Evolutionary conservation across 2,797 vertebrate genomes (phyloP).

Genomic region (Knipowitschia caucasica): DNA sequence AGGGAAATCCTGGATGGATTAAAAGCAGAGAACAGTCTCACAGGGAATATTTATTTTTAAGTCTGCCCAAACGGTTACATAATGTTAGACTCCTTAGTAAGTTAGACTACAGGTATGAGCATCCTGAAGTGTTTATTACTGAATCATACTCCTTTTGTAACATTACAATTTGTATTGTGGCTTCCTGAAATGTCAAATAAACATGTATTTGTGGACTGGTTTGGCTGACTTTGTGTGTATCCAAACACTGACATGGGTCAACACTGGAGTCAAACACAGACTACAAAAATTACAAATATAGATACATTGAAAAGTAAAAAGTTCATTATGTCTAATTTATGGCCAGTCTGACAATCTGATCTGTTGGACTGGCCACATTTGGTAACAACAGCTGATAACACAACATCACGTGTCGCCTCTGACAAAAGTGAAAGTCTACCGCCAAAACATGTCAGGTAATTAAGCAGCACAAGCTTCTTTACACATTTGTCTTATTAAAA

Average conservation of each 20-base stretch:
- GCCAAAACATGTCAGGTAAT: too few relatives aligned
- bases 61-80: not conserved
- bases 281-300: not conserved
- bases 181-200: not conserved
- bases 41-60: not conserved
- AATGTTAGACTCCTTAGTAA: too few relatives aligned
- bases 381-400: too few relatives aligned
- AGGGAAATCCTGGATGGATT: too few relatives aligned
- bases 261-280: not conserved
- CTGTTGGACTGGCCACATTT: too few relatives aligned
- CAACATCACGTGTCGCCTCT: too few relatives aligned
- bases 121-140: not conserved
- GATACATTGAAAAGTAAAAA: not conserved
- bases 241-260: constrained; percentile 1
- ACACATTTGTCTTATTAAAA: too few relatives aligned
- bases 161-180: not conserved
- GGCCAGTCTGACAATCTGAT: too few relatives aligned
- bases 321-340: not conserved
- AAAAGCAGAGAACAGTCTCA: not conserved
- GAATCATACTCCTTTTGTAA: not conserved
- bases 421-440: too few relatives aligned
- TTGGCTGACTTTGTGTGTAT: not conserved
- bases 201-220: not conserved
- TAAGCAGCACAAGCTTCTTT: too few relatives aligned
- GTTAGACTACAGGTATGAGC: not conserved